These are phyloP conservation scores for Electrona antarctica DNA, from an alignment of 2,113 vertebrate species.

Conservation along the genomic window DNA sequence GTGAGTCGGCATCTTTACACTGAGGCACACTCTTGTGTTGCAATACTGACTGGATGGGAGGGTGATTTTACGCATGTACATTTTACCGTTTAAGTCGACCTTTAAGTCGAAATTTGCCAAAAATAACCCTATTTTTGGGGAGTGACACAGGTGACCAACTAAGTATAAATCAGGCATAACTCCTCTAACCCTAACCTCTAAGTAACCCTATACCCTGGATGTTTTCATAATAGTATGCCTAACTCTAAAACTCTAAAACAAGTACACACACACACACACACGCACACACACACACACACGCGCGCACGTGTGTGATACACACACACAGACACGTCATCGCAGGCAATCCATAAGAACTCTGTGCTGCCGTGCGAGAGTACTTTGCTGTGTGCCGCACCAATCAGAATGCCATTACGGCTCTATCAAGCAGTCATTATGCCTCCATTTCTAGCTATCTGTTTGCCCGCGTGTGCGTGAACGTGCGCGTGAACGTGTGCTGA, in stretches of 20 bases:
- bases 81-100: too few relatives aligned
- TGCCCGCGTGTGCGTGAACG: slow-evolving; percentile 5
- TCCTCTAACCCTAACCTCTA: too few relatives aligned
- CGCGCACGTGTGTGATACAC: background rate
- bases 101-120: too few relatives aligned
- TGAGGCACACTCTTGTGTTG: too few relatives aligned
- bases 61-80: too few relatives aligned
- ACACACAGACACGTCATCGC: background rate
- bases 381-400: background rate
- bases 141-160: too few relatives aligned
- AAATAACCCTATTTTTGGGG: too few relatives aligned
- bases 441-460: slow-evolving; percentile 10
- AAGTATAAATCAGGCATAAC: too few relatives aligned
- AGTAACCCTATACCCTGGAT: too few relatives aligned
- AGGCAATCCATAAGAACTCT: background rate
- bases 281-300: background rate
- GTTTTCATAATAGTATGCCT: too few relatives aligned
- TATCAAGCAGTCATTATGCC: background rate
- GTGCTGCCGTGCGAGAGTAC: background rate
- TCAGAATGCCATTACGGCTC: background rate
- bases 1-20: slow-evolving; percentile 63
- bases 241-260: too few relatives aligned
- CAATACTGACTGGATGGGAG: too few relatives aligned
- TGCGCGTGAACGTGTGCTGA: background rate
- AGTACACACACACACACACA: background rate